Base-by-base conservation (phyloP, 2,888 invertebrate genomes). In the Myathropa florea region DNA sequence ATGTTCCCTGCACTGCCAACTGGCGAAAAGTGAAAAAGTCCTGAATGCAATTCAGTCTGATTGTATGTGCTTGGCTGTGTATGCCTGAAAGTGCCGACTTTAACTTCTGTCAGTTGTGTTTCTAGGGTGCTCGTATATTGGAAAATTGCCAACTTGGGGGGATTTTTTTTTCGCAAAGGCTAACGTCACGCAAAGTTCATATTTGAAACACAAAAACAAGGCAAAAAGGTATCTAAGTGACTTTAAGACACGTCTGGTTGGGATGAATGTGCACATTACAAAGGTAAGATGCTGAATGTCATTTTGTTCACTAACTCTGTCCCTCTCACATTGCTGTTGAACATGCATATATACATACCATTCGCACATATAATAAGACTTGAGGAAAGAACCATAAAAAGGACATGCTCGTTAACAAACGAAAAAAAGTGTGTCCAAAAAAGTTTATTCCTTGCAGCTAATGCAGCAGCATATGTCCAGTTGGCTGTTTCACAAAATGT, bases 391-490 rank as follows among this genome's bases (percentile, higher is more conserved):
- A 46, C 53, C 23, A 80, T 72, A 67, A 72, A 75, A 64, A 70
- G 83, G 60, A 55, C 72, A 77, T 61, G 72, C 68, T 70, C 73
- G 72, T 73, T 73, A 77, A 77, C 63, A 72, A 72, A 72, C n/a
- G 26, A 21, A 21, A 28, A 30, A 63, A 36, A 65, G 18, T 36
- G 28, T 63, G n/a, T 78, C 76, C 10, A 46, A 68, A 72, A 57
- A 85, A 68, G 82, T 85, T 77, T 23, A 68, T 72, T 67, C 55
- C 53, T 61, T 75, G 75, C 61, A 60, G 57, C 75, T 57, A 67
- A 59, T 82, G 81, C 82, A 67, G 59, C 67, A 77, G 71, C 63
- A 77, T 68, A 60, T 77, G 81, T 63, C 68, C 82, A 77, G 77
- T 71, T 82, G 81, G 70, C 21, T 28, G 73, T 60, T 80, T 61